A percentile compares a stretch with the other conserved stretches of the same genome.
Conservation (phyloP, 2,113 vertebrate genomes). For the Cyprinodon variegatus region DNA sequence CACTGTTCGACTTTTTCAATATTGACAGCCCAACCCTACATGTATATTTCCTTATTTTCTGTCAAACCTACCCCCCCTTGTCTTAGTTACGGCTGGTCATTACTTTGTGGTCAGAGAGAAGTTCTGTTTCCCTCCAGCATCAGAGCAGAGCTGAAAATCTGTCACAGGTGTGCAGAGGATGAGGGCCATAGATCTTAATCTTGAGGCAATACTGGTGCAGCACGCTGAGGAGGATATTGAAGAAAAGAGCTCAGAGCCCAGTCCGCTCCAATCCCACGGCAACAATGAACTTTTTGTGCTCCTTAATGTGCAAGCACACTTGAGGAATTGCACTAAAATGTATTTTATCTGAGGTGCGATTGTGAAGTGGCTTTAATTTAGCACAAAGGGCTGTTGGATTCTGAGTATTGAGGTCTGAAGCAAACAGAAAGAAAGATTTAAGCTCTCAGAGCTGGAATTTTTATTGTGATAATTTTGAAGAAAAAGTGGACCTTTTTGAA, state of each 20-base stretch:
- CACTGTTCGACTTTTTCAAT: no score
- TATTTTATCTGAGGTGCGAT: not conserved
- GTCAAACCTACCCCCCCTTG: slow-evolving; percentile 1
- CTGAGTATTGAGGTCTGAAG: slow-evolving; percentile 26
- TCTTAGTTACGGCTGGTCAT: slow-evolving; percentile 57
- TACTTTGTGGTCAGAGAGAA: slow-evolving; percentile 40
- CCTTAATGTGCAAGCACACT: slow-evolving; percentile 32
- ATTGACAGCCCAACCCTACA: slow-evolving; percentile 12
- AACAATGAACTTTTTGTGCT: slow-evolving; percentile 32
- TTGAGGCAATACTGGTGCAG: slow-evolving; percentile 53
- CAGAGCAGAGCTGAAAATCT: slow-evolving; percentile 29
- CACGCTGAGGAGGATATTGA: slow-evolving; percentile 39
- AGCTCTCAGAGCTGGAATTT: slow-evolving; percentile 20
- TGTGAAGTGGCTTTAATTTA: slow-evolving; percentile 37
- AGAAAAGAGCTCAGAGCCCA: slow-evolving; percentile 21
- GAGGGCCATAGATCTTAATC: slow-evolving; percentile 68
- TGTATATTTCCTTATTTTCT: slow-evolving; percentile 24
- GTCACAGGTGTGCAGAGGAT: slow-evolving; percentile 68
- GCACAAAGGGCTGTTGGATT: slow-evolving; percentile 34
- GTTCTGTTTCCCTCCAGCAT: slow-evolving; percentile 38
- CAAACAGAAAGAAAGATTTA: slow-evolving; percentile 36
- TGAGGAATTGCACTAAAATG: slow-evolving; percentile 38
- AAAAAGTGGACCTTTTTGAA: slow-evolving; percentile 19
- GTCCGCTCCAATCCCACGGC: slow-evolving; percentile 17
- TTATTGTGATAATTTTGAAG: slow-evolving; percentile 16